These are phyloP conservation scores for Romanomermis culicivorax DNA, from an alignment of 2,888 invertebrate genomes.

Conservation along the genomic window DNA sequence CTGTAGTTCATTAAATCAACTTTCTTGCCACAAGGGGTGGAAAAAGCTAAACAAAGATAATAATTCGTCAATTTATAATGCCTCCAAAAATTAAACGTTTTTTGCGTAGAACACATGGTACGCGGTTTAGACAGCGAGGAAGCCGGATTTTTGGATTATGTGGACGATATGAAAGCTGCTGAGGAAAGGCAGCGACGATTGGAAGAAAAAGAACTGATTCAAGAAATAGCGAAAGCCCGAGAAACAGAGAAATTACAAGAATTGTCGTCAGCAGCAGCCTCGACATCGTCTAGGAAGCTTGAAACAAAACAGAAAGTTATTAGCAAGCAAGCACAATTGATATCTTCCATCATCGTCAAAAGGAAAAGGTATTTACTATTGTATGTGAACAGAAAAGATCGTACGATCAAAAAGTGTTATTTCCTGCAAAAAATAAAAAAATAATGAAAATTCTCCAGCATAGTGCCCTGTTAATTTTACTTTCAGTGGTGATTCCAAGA, in stretches of 20 bases:
- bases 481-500: too few species aligned
- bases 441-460: too few species aligned
- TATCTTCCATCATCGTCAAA: conserved; percentile 12
- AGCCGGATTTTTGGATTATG: conserved; percentile 71
- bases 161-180: conserved; percentile 34
- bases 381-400: too few species aligned
- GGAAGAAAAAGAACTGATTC: conserved; percentile 18
- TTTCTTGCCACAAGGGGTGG: too few species aligned
- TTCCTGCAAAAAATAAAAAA: too few species aligned
- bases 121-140: conserved; percentile 86
- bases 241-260: neutral
- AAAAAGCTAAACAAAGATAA: too few species aligned
- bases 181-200: conserved; percentile 10
- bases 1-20: too few species aligned
- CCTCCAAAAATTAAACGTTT: too few species aligned
- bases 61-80: too few species aligned
- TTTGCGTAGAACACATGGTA: conserved; percentile 42
- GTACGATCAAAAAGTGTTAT: too few species aligned
- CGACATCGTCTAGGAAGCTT: conserved; percentile 1
- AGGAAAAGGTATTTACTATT: neutral
- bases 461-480: too few species aligned
- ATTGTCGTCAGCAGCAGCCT: conserved; percentile 7
- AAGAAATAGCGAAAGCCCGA: conserved; percentile 15
- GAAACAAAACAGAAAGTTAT: conserved; percentile 6
- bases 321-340: conserved; percentile 16